Evolutionary conservation across 2,888 invertebrate species (phyloP).

Genomic region (Platycnemis pennipes): DNA sequence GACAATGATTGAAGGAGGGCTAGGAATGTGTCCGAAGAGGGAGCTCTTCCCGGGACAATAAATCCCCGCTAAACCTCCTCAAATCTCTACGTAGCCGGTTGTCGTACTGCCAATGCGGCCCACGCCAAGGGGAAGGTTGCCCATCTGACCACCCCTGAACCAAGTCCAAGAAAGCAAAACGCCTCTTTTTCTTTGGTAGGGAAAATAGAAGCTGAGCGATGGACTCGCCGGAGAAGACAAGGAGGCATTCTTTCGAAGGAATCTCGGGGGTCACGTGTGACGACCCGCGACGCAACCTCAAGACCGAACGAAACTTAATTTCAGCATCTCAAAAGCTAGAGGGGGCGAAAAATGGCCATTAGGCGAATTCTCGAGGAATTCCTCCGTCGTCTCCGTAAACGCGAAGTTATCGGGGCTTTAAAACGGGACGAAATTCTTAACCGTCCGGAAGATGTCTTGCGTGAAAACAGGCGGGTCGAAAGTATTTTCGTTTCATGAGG

Average conservation of each 20-base stretch:
- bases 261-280: not conserved
- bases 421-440: no score
- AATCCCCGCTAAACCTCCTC: not conserved
- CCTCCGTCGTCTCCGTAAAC: no score
- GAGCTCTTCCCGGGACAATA: not conserved
- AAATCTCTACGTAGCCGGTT: not conserved
- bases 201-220: not conserved
- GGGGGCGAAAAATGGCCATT: no score
- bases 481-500: no score
- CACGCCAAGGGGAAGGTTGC: conserved; percentile 5
- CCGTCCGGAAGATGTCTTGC: no score
- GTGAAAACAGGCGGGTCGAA: no score
- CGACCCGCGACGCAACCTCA: no score
- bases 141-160: conserved; percentile 22
- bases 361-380: no score
- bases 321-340: no score
- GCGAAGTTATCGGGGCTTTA: no score
- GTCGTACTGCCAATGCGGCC: not conserved
- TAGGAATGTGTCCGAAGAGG: no score
- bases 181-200: not conserved
- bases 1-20: not conserved
- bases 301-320: no score
- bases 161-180: not conserved
- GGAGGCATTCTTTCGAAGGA: not conserved
- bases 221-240: not conserved